Evolutionary conservation across 2,888 invertebrate genomes (phyloP), one percentile per base, ranked within the genome.

Genomic region (Branchellion lobata): DNA sequence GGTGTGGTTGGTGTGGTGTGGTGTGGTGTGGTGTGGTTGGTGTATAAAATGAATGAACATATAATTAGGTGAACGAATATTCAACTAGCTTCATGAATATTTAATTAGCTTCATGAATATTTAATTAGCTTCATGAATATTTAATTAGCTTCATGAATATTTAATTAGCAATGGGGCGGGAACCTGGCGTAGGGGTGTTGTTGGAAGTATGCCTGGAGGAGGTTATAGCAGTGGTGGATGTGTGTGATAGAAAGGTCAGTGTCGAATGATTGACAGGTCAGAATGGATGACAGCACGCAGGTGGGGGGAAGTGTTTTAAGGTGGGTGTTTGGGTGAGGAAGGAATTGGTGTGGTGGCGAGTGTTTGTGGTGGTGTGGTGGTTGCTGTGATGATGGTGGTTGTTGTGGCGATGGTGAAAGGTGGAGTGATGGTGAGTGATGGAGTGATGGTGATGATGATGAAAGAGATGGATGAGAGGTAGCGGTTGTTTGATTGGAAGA

Each of bases 261-360:
- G 34, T 77, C 77, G 33, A 77, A 40, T 53, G 18, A 27, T 57
- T 77, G 77, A 24, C 77, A 77, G 65, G 33, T 34, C 24, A 77
- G 34, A 34, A 77, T 34, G 40, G 57, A 31, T 1, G 77, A 77
- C 1, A 77, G 40, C n/a, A 77, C 77, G 1, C 53, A 77, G 8
- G 53, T 36, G 40, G 57, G n/a, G 11, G 61, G 61, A 11, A 77
- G 77, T 3, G 61, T 57, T 57, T 57, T 57, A n/a, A 14, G 61
- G 24, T 57, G 61, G 61, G 61, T 24, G 24, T 5, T 3, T 5
- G 61, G 24, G 24, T 57, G 61, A 5, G 61, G 61, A 5, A 57
- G 24, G 11, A 47, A 47, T 47, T 8, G 18, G 18, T 14, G 18
- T 47, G 47, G 8, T 47, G 47, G 40, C 14, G 40, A 14, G 5